phyloP scores from a whole-genome alignment of 2,113 vertebrate species.

The Tiliqua scincoides region DNA sequence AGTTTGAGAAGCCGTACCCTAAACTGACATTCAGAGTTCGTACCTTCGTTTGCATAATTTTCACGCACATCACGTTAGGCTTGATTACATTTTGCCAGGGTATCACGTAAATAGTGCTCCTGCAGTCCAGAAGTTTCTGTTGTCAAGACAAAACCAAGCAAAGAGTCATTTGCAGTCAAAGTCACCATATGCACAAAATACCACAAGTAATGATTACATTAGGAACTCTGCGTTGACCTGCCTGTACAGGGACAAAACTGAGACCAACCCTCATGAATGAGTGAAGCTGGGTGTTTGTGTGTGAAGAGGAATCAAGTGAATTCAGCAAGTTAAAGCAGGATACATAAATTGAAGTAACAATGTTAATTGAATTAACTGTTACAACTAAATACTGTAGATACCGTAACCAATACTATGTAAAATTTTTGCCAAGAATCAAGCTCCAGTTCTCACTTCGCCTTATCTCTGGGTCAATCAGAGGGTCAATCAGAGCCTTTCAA shows the following conservation, averaged over 20 bases:
- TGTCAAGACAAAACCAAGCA: constrained; percentile 28
- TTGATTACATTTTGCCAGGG: constrained; percentile 73
- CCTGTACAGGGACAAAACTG: background rate
- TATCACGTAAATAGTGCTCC: constrained; percentile 76
- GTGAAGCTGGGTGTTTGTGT: background rate
- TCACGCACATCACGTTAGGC: constrained; percentile 68
- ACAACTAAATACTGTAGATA: no score
- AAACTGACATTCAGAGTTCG: background rate
- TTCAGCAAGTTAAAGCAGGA: background rate
- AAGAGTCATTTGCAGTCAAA: background rate
- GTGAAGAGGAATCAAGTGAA: background rate
- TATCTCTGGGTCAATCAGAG: no score
- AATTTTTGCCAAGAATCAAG: no score
- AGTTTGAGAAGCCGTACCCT: no score
- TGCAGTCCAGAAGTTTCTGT: constrained; percentile 75
- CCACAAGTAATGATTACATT: no score
- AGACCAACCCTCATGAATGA: no score
- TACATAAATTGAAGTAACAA: no score
- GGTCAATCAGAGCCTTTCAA: no score
- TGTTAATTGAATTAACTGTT: no score
- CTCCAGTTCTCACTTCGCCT: no score
- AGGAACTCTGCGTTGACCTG: no score
- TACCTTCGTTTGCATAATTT: background rate
- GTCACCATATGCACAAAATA: background rate
- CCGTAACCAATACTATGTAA: no score